These are phyloP conservation scores for Phoenicopterus ruber DNA, from an alignment of 2,113 vertebrate species.

Conservation along the genomic window DNA sequence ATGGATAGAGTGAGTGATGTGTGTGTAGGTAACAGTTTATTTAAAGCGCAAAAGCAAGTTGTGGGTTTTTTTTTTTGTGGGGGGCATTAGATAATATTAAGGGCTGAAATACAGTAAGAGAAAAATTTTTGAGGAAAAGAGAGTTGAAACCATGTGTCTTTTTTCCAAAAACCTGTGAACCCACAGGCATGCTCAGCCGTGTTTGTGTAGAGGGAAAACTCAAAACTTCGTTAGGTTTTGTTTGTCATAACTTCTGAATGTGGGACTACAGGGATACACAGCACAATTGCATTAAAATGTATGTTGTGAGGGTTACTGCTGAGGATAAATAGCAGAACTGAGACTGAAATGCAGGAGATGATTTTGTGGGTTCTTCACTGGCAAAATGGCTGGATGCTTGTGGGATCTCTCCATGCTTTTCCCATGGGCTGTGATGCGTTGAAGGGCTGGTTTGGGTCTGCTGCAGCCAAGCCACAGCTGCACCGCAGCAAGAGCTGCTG, in stretches of 20 bases:
- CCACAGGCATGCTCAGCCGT: background rate
- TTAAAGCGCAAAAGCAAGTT: background rate
- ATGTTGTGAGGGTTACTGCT: background rate
- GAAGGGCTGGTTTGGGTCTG: background rate
- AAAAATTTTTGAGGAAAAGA: background rate
- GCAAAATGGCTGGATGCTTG: background rate
- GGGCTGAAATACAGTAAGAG: background rate
- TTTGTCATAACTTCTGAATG: background rate
- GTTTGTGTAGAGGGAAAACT: background rate
- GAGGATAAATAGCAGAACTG: background rate
- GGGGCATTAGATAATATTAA: background rate
- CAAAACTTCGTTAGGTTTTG: background rate
- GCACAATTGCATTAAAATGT: background rate
- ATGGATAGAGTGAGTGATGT: background rate
- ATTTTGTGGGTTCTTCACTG: background rate
- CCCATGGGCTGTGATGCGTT: rapidly evolving
- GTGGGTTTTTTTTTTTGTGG: background rate
- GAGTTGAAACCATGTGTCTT: background rate
- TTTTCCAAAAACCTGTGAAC: background rate
- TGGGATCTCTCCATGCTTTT: background rate
- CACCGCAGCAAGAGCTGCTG: background rate
- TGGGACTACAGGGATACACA: background rate
- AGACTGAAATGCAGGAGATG: background rate
- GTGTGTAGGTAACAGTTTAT: background rate
- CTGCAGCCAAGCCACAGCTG: background rate